Evolutionary conservation across 2,888 invertebrate species (phyloP), one percentile per base, ranked within the genome.

Genomic region (Scrobipalpa costella): DNA sequence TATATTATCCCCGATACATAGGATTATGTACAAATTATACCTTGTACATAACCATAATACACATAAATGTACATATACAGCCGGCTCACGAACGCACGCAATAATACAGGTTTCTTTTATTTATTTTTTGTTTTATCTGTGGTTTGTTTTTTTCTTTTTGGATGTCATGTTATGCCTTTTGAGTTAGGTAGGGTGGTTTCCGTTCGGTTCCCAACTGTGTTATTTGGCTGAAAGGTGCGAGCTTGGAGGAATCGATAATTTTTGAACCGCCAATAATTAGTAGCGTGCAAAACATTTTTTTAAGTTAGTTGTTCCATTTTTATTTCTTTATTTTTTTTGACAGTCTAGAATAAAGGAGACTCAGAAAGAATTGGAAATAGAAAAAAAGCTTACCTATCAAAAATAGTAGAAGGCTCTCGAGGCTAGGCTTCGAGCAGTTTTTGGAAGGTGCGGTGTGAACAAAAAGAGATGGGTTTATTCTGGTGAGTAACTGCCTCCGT

Each of bases 1-100:
- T 86, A 86, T 84, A 85, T 88, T 87, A 87, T 81, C 81, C 76
- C 71, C 69, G 73, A 66, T 83, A 87, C 83, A 83, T 85, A 81
- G 74, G 83, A 85, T 89, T 90, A 87, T 83, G 76, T 87, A 88
- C 86, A 88, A 55, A 90, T 90, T 89, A 89, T 59, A 59, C 71
- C 13, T 11, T 79, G 73, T 78, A 77, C 79, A 49, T 7, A 27
- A 13, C 11, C 17, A 59, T 27, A 27, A 27, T 21, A 44, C 68
- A 66, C 68, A 69, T n/a, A n/a, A 70, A 73, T 76, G 71, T 73
- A 67, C 75, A 63, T 73, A 47, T 34, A 9, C 44, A 15, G 50
- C 13, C 60, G 49, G 21, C 21, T 55, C 76, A 73, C 72, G 71
- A 71, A 73, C 74, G 78, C 89, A 87, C 86, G 87, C 88, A 78